phyloP scores from a whole-genome alignment of 2,888 invertebrate species.

The Heteropelma amictum region DNA sequence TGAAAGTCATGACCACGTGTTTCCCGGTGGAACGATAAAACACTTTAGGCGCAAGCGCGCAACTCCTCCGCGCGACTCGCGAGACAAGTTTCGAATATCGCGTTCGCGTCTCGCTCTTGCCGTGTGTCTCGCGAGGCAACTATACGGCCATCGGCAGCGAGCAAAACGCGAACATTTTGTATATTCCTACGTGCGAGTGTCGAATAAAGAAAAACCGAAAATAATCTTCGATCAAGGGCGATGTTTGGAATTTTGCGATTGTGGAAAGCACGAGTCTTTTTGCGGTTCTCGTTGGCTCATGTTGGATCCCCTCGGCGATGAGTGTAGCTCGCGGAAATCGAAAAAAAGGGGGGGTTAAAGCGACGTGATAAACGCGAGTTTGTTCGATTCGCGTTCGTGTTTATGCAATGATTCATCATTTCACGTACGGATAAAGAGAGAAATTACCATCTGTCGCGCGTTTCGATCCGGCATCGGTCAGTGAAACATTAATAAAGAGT shows the following conservation, averaged over 20 bases:
- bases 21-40: conserved; percentile 53
- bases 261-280: too few species aligned
- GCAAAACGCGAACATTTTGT: conserved; percentile 21
- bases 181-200: neutral
- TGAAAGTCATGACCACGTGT: conserved; percentile 46
- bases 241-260: too few species aligned
- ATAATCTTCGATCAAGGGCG: too few species aligned
- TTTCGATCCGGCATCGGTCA: neutral
- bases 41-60: conserved; percentile 62
- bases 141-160: conserved; percentile 30
- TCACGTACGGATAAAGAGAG: neutral
- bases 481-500: neutral
- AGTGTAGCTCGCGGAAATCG: neutral
- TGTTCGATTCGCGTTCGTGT: conserved; percentile 4
- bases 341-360: neutral
- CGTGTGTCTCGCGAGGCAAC: conserved; percentile 39
- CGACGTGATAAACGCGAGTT: neutral
- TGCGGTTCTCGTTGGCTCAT: too few species aligned
- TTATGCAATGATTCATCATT: conserved; percentile 21
- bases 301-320: too few species aligned
- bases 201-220: too few species aligned
- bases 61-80: conserved; percentile 46
- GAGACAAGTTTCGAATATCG: conserved; percentile 65
- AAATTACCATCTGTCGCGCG: conserved; percentile 17
- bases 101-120: conserved; percentile 55